Percentiles rank a stretch among this genome's conserved stretches.
Conservation (phyloP, 2,113 vertebrate genomes). For the Thinocorus orbignyianus region DNA sequence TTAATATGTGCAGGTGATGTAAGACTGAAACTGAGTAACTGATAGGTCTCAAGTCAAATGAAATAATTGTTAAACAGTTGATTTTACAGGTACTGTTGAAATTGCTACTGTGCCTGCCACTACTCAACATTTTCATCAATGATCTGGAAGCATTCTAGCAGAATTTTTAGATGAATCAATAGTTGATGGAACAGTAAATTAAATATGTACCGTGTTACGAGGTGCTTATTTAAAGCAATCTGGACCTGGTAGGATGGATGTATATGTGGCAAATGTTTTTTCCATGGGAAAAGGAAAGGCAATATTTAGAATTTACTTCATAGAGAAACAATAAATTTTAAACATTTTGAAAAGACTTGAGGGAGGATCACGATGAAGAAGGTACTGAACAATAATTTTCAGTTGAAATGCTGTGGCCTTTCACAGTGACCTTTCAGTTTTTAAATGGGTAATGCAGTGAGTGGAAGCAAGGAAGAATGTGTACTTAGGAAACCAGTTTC, state of each 20-base stretch:
- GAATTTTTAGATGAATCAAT: not conserved
- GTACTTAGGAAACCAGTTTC: not conserved
- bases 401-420: not conserved
- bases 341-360: not conserved
- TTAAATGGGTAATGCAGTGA: not conserved
- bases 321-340: not conserved
- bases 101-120: not conserved
- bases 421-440: not conserved
- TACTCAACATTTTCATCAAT: not conserved
- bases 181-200: not conserved
- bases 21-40: not conserved
- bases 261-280: not conserved
- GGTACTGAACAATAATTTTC: not conserved
- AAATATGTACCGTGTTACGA: not conserved
- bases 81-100: not conserved
- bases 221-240: not conserved
- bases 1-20: not conserved
- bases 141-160: not conserved
- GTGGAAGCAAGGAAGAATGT: not conserved
- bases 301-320: not conserved
- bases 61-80: not conserved
- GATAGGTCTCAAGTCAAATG: not conserved
- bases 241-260: not conserved
- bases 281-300: not conserved
- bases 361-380: not conserved